Evolutionary conservation across 1,140 invertebrate species (phyloP).

Genomic region (Hestina assimilis): DNA sequence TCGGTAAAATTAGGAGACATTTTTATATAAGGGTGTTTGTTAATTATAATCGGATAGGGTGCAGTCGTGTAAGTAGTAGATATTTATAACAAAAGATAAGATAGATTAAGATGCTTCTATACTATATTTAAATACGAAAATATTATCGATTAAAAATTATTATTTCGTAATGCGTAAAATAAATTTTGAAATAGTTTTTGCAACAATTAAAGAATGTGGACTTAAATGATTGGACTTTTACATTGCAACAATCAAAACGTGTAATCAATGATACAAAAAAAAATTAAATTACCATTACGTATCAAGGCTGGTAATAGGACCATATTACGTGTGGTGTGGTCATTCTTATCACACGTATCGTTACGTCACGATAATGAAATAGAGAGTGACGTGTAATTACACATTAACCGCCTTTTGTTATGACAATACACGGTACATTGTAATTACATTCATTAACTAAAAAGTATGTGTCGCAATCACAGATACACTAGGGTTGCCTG

Average conservation of each 20-base stretch:
- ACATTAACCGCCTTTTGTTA: conserved; percentile 51
- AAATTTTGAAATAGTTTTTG: no score
- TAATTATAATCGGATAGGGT: no score
- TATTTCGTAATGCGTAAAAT: no score
- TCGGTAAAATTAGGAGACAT: no score
- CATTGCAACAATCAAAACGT: background rate
- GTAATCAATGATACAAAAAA: background rate
- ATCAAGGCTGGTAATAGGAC: no score
- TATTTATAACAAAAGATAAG: no score
- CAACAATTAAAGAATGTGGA: no score
- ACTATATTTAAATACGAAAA: no score
- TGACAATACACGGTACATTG: conserved; percentile 39
- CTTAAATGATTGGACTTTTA: background rate
- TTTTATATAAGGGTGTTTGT: no score
- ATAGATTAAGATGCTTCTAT: no score
- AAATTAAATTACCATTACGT: background rate
- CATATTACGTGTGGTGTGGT: conserved; percentile 16
- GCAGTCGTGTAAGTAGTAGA: no score
- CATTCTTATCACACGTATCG: conserved; percentile 28
- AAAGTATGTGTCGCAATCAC: conserved; percentile 33
- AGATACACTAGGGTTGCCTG: conserved; percentile 25
- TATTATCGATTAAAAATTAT: no score
- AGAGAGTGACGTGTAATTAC: conserved; percentile 50
- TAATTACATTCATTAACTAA: conserved; percentile 44
- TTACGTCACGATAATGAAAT: conserved; percentile 32